Evolutionary conservation across 1,140 invertebrate species (phyloP), one percentile per base, ranked within the genome.

Genomic region (Drosophila arawakana): DNA sequence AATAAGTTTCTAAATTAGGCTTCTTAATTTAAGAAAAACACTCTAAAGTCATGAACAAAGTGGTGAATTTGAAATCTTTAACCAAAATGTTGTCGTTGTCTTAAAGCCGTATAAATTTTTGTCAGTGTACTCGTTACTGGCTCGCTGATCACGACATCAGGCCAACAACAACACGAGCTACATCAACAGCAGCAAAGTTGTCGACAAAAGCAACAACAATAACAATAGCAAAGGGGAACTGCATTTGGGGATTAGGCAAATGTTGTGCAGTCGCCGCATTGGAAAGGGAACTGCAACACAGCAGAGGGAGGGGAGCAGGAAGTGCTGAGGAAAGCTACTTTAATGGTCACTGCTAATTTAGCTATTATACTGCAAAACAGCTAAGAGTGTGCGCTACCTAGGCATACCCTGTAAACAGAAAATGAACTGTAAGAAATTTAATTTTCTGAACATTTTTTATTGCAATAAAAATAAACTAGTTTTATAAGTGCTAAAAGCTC

Each of bases 131-230:
- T 66, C 13, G 15, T 49, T 52, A 57, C 73, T 71, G 37, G 67
- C 44, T 63, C 39, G 35, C 43, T 63, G 81, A 85, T 85, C 82
- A 88, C 83, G 79, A 82, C 82, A 78, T 75, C 78, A 58, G 68
- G 55, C 76, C 60, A 76, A 82, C 73, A 74, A 68, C 68, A 57
- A 60, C 25, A 30, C 6, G 25, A 30, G 25, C 25, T 5, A 30
- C 47, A 55, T 30, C 61, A 65, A 25, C 37, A 69, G 43, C 62
- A 57, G 41, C 47, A 35, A 61, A 46, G 72, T 59, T 74, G 72
- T 54, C 35, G 47, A 82, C 73, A 74, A 65, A 60, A 58, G 8
- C 18, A 69, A 21, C 54, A 49, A 47, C 66, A 68, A 49, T n/a
- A 49, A 15, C 44, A 58, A 66, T n/a, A 44, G 41, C 41, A 57